Conservation (phyloP, 2,888 invertebrate species). For the Mythimna impura region DNA sequence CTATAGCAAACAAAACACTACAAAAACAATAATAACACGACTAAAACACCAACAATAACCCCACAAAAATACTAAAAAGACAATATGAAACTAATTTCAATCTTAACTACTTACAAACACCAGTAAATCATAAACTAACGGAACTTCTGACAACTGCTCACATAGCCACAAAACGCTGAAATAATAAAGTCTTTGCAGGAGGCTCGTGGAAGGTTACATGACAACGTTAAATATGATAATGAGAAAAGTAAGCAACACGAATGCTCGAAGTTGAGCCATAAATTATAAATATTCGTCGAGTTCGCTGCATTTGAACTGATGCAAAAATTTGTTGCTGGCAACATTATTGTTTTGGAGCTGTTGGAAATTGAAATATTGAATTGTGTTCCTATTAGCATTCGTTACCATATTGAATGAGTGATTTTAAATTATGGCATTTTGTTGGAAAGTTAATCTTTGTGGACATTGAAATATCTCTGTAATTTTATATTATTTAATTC, state of each 20-base stretch:
- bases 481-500: conserved; percentile 1
- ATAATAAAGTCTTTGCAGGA: conserved; percentile 74
- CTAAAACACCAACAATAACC: not conserved
- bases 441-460: not conserved
- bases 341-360: conserved; percentile 43
- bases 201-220: conserved; percentile 70
- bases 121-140: not conserved
- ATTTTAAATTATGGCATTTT: conserved; percentile 23
- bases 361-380: conserved; percentile 42
- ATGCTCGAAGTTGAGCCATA: conserved; percentile 76
- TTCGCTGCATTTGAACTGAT: conserved; percentile 53
- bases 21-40: not conserved
- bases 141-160: conserved; percentile 28
- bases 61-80: too few species aligned
- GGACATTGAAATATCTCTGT: not conserved
- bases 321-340: conserved; percentile 43
- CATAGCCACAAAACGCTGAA: conserved; percentile 65
- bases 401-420: conserved; percentile 19
- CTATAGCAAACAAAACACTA: too few species aligned
- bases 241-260: conserved; percentile 78
- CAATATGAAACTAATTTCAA: not conserved
- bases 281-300: conserved; percentile 76
- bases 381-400: conserved; percentile 18
- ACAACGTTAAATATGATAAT: conserved; percentile 81
- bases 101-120: not conserved